Evolutionary conservation across 2,113 vertebrate species (phyloP).

Genomic region (Antennarius striatus): DNA sequence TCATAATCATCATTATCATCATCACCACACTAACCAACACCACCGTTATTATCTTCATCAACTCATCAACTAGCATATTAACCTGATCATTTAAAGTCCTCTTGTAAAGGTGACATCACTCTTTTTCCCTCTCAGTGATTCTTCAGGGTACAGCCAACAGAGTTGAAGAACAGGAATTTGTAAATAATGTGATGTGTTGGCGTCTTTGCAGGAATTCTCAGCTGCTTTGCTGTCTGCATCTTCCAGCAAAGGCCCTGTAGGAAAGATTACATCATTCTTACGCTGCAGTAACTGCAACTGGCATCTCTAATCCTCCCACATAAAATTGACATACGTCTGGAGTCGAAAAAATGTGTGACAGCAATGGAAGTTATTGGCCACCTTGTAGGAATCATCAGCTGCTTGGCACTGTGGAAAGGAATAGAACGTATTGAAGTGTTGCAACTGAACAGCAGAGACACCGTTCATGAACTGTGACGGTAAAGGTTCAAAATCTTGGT

Average conservation of each 20-base stretch:
- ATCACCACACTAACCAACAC: conserved; percentile 18
- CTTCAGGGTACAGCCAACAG: conserved; percentile 39
- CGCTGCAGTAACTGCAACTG: conserved; percentile 59
- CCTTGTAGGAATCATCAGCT: conserved; percentile 59
- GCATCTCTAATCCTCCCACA: conserved; percentile 50
- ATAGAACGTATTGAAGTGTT: conserved; percentile 41
- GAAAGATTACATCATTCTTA: conserved; percentile 65
- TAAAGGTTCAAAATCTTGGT: conserved; percentile 47
- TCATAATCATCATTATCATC: conserved; percentile 35
- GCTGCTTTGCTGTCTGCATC: conserved; percentile 47
- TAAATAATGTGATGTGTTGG: conserved; percentile 61
- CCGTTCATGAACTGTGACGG: conserved; percentile 54
- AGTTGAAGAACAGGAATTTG: conserved; percentile 36
- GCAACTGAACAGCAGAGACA: conserved; percentile 45
- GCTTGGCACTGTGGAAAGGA: conserved; percentile 63
- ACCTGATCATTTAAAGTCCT: conserved; percentile 38
- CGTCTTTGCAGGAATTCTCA: conserved; percentile 60
- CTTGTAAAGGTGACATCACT: conserved; percentile 59
- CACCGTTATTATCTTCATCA: conserved; percentile 24
- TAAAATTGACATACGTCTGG: conserved; percentile 67
- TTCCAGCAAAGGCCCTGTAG: conserved; percentile 41
- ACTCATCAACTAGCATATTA: conserved; percentile 26
- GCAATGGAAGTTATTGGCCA: conserved; percentile 50
- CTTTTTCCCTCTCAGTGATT: conserved; percentile 16
- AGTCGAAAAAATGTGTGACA: conserved; percentile 34